These are phyloP conservation scores for Oryzias sinensis DNA, from an alignment of 2,797 vertebrate genomes.

Conservation along the genomic window DNA sequence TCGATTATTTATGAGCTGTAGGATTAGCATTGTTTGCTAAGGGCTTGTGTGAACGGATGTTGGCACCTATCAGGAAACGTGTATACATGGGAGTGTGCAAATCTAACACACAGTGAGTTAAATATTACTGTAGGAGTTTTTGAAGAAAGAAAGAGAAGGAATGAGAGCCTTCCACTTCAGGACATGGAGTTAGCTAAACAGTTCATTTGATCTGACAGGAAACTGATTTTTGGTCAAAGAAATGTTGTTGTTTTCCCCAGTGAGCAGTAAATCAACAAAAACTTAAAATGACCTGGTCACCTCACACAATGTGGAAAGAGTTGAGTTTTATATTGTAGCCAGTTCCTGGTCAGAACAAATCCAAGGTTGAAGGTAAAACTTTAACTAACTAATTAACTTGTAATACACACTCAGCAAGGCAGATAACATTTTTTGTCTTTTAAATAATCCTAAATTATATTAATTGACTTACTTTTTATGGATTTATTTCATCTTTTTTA, in stretches of 20 bases:
- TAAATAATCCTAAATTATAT: background rate
- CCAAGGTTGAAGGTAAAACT: slow-evolving; percentile 25
- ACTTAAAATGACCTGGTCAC: slow-evolving; percentile 21
- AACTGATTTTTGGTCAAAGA: slow-evolving; percentile 26
- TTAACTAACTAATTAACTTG: slow-evolving; percentile 6
- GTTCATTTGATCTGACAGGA: slow-evolving; percentile 57
- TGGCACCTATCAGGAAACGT: slow-evolving; percentile 23
- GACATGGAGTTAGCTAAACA: slow-evolving; percentile 49
- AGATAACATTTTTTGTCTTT: background rate
- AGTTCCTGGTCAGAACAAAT: slow-evolving; percentile 30
- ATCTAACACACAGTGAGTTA: slow-evolving; percentile 14
- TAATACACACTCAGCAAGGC: background rate
- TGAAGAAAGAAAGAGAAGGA: slow-evolving; percentile 39
- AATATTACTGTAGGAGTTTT: slow-evolving; percentile 40
- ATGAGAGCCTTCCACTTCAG: slow-evolving; percentile 7
- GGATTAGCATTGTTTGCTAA: slow-evolving; percentile 60
- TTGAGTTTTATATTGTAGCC: slow-evolving; percentile 19
- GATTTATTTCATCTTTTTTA: too few relatives aligned
- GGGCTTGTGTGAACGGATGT: slow-evolving; percentile 58
- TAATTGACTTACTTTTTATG: too few relatives aligned
- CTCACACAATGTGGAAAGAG: slow-evolving; percentile 18
- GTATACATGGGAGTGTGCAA: slow-evolving; percentile 11
- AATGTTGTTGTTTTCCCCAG: slow-evolving; percentile 43
- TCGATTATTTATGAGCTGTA: slow-evolving; percentile 58
- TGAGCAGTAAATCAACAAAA: slow-evolving; percentile 46